Evolutionary conservation across 2,888 invertebrate species (phyloP).

Genomic region (Acheta domesticus): DNA sequence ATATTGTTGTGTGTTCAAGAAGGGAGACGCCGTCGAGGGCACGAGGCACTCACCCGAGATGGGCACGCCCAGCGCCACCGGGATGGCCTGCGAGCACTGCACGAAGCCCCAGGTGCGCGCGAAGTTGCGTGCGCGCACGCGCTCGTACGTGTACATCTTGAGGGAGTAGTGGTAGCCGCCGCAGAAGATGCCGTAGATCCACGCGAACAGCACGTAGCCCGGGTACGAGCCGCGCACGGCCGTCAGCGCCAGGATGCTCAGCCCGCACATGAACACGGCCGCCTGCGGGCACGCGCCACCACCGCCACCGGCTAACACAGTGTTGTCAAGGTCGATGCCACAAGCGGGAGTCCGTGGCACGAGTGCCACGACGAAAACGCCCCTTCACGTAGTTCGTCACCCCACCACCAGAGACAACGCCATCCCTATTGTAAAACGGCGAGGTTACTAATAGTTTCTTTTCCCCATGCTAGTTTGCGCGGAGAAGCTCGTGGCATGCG

Average conservation of each 20-base stretch:
- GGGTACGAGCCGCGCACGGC: constrained; percentile 65
- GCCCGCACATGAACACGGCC: constrained; percentile 72
- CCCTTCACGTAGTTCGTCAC: too few relatives aligned
- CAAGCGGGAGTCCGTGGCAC: too few relatives aligned
- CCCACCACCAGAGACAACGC: too few relatives aligned
- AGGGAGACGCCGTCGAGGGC: too few relatives aligned
- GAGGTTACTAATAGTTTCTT: too few relatives aligned
- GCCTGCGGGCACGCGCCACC: constrained; percentile 53
- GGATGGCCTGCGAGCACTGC: constrained; percentile 81
- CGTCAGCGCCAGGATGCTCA: constrained; percentile 72
- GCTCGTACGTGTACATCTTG: constrained; percentile 85
- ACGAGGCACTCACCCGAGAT: constrained; percentile 60
- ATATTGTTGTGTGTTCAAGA: too few relatives aligned
- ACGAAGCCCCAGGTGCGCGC: constrained; percentile 87
- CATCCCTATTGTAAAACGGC: too few relatives aligned
- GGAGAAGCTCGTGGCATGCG: too few relatives aligned
- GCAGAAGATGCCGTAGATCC: constrained; percentile 81
- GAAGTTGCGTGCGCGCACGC: constrained; percentile 80
- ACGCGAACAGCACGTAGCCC: constrained; percentile 75
- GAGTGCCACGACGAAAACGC: too few relatives aligned
- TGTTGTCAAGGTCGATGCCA: too few relatives aligned
- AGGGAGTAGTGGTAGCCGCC: constrained; percentile 85
- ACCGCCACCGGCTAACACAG: too few relatives aligned
- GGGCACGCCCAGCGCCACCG: constrained; percentile 79
- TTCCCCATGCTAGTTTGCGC: too few relatives aligned